These are phyloP conservation scores for Aleiodes alternator DNA, from an alignment of 2,888 invertebrate genomes.

Conservation along the genomic window DNA sequence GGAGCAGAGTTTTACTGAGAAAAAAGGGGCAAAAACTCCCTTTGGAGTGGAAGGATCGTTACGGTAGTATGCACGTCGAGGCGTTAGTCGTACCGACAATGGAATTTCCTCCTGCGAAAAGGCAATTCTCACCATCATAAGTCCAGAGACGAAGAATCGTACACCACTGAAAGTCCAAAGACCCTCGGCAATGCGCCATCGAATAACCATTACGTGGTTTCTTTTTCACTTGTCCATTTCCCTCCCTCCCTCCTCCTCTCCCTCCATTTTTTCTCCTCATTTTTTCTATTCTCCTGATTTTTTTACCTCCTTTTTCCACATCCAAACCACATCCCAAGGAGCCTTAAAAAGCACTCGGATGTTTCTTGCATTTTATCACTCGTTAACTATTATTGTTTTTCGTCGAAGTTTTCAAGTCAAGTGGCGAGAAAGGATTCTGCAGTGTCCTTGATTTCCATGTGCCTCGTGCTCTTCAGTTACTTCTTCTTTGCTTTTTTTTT, in stretches of 20 bases:
- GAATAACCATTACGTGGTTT: conserved; percentile 53
- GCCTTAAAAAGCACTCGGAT: conserved; percentile 25
- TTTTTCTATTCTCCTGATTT: conserved; percentile 34
- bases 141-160: conserved; percentile 30
- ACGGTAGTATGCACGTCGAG: conserved; percentile 54
- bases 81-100: conserved; percentile 51
- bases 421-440: background rate
- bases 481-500: no score
- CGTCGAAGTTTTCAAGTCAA: conserved; percentile 21
- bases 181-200: conserved; percentile 48
- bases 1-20: conserved; percentile 14
- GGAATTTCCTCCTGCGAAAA: conserved; percentile 53
- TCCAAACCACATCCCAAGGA: conserved; percentile 1
- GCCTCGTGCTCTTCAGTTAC: background rate
- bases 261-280: conserved; percentile 39
- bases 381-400: conserved; percentile 42
- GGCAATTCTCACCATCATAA: conserved; percentile 51
- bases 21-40: conserved; percentile 47
- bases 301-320: conserved; percentile 36
- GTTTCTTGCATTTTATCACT: conserved; percentile 27
- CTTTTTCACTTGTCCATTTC: conserved; percentile 37
- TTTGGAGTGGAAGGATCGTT: conserved; percentile 50
- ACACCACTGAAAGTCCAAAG: conserved; percentile 48
- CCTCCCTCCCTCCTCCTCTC: background rate
- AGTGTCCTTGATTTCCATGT: conserved; percentile 39